These are phyloP conservation scores for Mus pahari DNA, from an alignment of 2,113 vertebrate genomes.

Conservation along the genomic window DNA sequence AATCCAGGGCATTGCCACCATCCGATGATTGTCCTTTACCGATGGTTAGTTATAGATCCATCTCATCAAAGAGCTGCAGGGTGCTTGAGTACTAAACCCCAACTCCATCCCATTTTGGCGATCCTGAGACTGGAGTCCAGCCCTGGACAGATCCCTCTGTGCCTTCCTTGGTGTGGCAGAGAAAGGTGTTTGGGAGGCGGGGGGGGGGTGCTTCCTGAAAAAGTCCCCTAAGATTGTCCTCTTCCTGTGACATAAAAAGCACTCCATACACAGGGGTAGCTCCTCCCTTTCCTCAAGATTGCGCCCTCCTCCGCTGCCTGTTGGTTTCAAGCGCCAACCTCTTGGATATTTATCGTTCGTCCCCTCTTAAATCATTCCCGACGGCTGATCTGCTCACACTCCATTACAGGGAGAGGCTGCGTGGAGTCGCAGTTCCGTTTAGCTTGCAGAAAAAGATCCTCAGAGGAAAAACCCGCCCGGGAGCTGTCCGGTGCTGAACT, in stretches of 20 bases:
- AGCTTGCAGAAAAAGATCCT: constrained; percentile 89
- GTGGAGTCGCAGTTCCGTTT: constrained; percentile 58
- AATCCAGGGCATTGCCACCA: rapidly evolving
- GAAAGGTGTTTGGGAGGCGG: background rate
- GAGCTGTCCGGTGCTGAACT: constrained; percentile 84
- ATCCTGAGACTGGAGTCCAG: background rate
- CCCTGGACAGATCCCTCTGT: rapidly evolving
- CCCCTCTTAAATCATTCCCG: constrained; percentile 73
- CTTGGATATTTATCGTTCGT: background rate
- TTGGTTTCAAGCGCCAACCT: constrained; percentile 52
- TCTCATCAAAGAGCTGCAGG: rapidly evolving
- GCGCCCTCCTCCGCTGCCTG: background rate
- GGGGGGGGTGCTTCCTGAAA: background rate
- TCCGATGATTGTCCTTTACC: background rate
- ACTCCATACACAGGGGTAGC: rapidly evolving
- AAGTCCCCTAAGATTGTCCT: background rate
- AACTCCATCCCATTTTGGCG: too few relatives aligned
- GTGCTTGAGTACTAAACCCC: rapidly evolving
- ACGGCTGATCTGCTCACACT: constrained; percentile 51
- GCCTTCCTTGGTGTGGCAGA: rapidly evolving
- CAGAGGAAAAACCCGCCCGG: constrained; percentile 84
- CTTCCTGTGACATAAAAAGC: background rate
- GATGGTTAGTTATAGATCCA: background rate
- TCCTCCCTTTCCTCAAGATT: background rate
- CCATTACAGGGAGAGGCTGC: constrained; percentile 46